Percentiles rank a stretch among this genome's conserved stretches.
Conservation (phyloP, 2,113 vertebrate genomes). For the Strix aluco region DNA sequence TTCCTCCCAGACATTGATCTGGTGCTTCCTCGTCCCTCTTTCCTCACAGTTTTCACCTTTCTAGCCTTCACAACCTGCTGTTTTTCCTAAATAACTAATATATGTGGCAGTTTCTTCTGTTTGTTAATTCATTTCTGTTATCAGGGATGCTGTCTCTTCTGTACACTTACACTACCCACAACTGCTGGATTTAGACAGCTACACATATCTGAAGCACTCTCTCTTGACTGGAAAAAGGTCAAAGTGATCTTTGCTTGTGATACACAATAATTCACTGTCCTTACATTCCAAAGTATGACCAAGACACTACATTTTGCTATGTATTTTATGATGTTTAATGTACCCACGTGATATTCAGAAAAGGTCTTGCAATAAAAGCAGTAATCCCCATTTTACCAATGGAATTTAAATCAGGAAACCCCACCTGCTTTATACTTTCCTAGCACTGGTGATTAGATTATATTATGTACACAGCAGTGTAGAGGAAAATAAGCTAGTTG, state of each 20-base stretch:
- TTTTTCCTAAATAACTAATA: neutral
- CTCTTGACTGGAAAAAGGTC: neutral
- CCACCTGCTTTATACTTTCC: neutral
- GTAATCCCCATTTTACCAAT: neutral
- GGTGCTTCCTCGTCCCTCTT: neutral
- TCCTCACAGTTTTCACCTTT: neutral
- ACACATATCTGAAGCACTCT: neutral
- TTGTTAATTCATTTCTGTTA: neutral
- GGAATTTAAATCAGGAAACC: conserved; percentile 23
- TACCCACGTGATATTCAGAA: neutral
- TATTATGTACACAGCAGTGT: neutral
- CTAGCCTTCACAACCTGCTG: accelerated
- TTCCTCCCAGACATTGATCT: neutral
- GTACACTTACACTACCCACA: neutral
- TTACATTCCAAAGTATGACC: neutral
- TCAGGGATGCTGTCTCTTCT: neutral
- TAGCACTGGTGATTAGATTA: neutral
- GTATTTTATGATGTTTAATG: neutral
- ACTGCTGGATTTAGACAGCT: neutral
- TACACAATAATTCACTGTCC: neutral
- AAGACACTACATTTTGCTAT: neutral
- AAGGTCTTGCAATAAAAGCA: conserved; percentile 40
- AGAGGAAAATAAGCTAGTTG: neutral
- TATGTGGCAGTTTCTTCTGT: neutral
- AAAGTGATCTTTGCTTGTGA: conserved; percentile 11